Evolutionary conservation across 2,113 vertebrate genomes (phyloP), one percentile per base, ranked within the genome.

Genomic region (Galeopterus variegatus): DNA sequence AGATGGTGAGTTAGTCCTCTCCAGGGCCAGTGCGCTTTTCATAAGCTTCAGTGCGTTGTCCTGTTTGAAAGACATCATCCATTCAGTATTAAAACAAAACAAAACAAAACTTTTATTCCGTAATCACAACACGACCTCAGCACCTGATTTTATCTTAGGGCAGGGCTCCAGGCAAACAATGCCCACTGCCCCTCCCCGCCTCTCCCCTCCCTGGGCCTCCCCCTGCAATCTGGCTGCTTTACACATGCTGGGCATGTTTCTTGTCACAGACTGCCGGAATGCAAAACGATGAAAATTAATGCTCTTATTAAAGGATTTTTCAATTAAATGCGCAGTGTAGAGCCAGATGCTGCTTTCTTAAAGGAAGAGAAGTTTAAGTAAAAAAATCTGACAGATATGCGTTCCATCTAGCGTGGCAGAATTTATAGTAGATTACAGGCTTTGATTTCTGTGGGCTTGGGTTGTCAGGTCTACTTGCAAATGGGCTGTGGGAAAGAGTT

Each of bases 251-350:
- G 65, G 8, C 67, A 0, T 6, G 72, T 13, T 65, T 91, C 88
- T 88, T 58, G 95, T 94, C 92, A 81, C 64, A 56, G 93, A 70
- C 81, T 60, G 83, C 54, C 17, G 45, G 96, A 92, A 98, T 95
- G 96, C 95, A 90, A 94, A 95, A 96, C 75, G 96, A 97, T 95
- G 96, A 96, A 97, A 98, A 98, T 98, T 97, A 98, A 97, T 97
- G 97, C 97, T 97, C 93, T 98, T 98, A 98, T 98, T 97, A 98
- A 98, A 98, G 97, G 96, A 98, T 98, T 98, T 98, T 98, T 97
- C 96, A 97, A 98, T 98, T 97, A 98, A 97, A 96, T 85, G 88
- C 93, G 87, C 73, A 92, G 92, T 98, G 93, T 64, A 92, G 81
- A 93, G 96, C 97, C 98, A 97, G 97, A 98, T 97, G 98, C 96